phyloP scores from a whole-genome alignment of 2,113 vertebrate species.

The Leucoraja erinaceus region DNA sequence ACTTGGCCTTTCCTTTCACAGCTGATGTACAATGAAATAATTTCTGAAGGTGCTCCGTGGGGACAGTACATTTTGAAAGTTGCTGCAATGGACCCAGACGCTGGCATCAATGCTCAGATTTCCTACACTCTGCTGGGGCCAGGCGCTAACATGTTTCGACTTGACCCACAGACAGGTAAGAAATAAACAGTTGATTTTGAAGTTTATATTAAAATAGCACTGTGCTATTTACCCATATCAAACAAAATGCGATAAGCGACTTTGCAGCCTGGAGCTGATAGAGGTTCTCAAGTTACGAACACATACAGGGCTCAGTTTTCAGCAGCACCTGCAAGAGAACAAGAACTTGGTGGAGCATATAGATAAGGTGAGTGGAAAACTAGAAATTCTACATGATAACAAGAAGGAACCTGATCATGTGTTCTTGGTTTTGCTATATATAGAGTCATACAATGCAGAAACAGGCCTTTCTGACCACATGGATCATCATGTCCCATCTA shows the following conservation, averaged over 20 bases:
- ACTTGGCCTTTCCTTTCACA: conserved; percentile 47
- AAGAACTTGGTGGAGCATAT: too few species aligned
- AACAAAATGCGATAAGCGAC: background rate
- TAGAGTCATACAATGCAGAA: too few species aligned
- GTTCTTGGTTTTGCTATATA: too few species aligned
- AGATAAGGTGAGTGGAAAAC: too few species aligned
- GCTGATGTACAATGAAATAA: conserved; percentile 72
- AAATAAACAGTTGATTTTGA: background rate
- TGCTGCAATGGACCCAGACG: conserved; percentile 72
- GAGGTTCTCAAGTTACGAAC: background rate
- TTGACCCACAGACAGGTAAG: conserved; percentile 79
- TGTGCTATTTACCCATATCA: background rate
- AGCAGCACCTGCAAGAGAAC: too few species aligned
- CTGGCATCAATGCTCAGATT: conserved; percentile 76
- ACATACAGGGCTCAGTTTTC: background rate
- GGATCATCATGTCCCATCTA: too few species aligned
- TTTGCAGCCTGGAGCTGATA: background rate
- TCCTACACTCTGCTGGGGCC: conserved; percentile 81
- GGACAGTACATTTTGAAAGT: conserved; percentile 74
- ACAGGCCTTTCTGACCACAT: too few species aligned
- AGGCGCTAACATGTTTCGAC: conserved; percentile 73
- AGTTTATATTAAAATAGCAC: background rate
- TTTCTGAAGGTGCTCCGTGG: conserved; percentile 73
- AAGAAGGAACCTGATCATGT: too few species aligned
- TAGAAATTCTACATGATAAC: too few species aligned